Conservation (phyloP, 2,888 invertebrate genomes). For the Drosophila koepferae region DNA sequence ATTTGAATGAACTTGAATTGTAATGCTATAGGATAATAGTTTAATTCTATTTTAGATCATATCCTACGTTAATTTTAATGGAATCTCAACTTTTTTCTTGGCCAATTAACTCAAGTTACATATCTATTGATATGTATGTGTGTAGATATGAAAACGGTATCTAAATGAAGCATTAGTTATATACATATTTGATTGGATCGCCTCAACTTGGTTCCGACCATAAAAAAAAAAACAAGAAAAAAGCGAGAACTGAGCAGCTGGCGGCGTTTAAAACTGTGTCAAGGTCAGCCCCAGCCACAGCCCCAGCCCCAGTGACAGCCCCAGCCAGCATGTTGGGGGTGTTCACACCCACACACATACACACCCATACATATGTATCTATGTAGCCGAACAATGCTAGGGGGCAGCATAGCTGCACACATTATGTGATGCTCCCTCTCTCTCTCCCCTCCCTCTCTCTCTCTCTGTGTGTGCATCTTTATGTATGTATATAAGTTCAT, state of each 20-base stretch:
- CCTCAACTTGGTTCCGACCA: constrained; percentile 29
- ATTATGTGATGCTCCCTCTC: constrained; percentile 1
- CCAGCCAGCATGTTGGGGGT: constrained; percentile 35
- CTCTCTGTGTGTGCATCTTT: not conserved
- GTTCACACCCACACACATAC: constrained; percentile 24
- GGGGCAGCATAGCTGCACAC: constrained; percentile 33
- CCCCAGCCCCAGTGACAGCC: constrained; percentile 32
- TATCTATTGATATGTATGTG: not conserved
- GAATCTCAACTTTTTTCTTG: constrained; percentile 5
- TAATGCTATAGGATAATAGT: too few relatives aligned
- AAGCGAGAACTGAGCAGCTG: constrained; percentile 37
- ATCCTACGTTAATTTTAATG: not conserved
- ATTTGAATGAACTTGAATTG: too few relatives aligned
- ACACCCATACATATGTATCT: constrained; percentile 17
- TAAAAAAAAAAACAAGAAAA: not conserved
- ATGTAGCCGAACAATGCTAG: constrained; percentile 24
- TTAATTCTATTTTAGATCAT: too few relatives aligned
- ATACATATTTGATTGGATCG: constrained; percentile 1
- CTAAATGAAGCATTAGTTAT: constrained; percentile 24
- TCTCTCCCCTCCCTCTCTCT: too few relatives aligned
- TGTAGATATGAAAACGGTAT: not conserved
- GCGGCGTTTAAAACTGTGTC: constrained; percentile 56
- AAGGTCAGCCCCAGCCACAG: constrained; percentile 58
- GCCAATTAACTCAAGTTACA: constrained; percentile 1
- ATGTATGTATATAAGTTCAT: too few relatives aligned